These are phyloP conservation scores for Staurois parvus DNA, from an alignment of 2,797 vertebrate species.

Conservation along the genomic window DNA sequence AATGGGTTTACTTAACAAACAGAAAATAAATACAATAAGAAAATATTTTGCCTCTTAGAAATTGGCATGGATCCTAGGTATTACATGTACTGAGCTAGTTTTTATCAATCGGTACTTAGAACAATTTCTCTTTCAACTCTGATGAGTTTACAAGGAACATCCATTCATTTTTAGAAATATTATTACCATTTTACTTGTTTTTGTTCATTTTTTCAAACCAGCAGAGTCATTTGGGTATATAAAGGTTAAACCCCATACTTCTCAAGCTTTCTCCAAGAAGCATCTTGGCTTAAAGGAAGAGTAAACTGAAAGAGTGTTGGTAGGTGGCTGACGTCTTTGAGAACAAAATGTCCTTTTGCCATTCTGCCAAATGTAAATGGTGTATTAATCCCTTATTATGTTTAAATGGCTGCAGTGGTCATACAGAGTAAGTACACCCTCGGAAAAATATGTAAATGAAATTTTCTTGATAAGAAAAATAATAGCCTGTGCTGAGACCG, in stretches of 20 bases:
- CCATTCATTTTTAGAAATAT: not conserved
- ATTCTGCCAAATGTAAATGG: slow-evolving; percentile 49
- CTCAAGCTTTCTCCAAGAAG: not conserved
- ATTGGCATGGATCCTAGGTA: too few species aligned
- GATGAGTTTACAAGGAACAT: not conserved
- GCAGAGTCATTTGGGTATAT: not conserved
- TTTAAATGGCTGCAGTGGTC: slow-evolving; percentile 35
- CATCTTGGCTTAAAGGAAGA: slow-evolving; percentile 1
- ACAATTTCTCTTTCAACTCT: not conserved
- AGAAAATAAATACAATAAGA: too few species aligned
- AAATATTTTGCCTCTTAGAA: too few species aligned
- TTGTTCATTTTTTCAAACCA: not conserved
- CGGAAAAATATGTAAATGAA: slow-evolving; percentile 9
- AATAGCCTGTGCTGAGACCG: not conserved
- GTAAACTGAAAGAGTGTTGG: slow-evolving; percentile 21
- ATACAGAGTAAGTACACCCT: slow-evolving; percentile 24
- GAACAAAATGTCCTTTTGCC: slow-evolving; percentile 49
- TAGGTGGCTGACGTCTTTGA: slow-evolving; percentile 42
- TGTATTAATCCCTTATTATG: slow-evolving; percentile 54
- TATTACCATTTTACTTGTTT: too few species aligned
- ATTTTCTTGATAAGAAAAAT: slow-evolving; percentile 19
- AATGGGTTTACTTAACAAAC: too few species aligned
- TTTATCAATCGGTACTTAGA: not conserved
- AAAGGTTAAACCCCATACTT: slow-evolving; percentile 3
- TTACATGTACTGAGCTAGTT: too few species aligned